These are phyloP conservation scores for Gallirallus australis DNA, from an alignment of 2,797 vertebrate genomes.

Conservation along the genomic window DNA sequence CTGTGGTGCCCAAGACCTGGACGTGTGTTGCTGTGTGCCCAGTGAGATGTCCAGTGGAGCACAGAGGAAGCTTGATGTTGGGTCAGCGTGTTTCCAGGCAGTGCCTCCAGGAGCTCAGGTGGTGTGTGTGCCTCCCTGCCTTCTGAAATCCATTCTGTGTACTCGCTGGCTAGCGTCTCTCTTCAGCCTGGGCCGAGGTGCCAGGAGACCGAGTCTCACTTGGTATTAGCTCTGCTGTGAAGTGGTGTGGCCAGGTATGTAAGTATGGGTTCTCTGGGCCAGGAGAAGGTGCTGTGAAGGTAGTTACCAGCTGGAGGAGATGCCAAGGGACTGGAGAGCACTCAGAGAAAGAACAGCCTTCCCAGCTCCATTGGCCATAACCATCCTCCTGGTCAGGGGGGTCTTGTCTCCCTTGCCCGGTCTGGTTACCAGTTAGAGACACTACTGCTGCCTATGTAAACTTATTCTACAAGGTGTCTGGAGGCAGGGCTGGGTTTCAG, in stretches of 20 bases:
- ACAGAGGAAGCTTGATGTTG: fast-evolving
- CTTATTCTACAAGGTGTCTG: not conserved
- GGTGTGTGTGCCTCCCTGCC: too few relatives aligned
- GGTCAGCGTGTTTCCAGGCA: not conserved
- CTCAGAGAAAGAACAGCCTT: not conserved
- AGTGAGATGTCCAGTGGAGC: not conserved
- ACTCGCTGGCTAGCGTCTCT: not conserved
- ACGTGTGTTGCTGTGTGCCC: fast-evolving
- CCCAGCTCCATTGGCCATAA: fast-evolving
- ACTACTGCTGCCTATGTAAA: not conserved
- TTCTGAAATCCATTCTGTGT: too few relatives aligned
- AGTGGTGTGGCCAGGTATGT: not conserved
- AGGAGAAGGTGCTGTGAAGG: not conserved
- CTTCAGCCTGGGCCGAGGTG: not conserved
- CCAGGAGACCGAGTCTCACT: not conserved
- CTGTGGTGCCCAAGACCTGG: not conserved
- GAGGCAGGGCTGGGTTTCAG: not conserved
- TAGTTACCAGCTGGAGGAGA: not conserved
- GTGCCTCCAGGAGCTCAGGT: not conserved
- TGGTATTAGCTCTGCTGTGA: not conserved
- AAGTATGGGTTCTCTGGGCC: not conserved
- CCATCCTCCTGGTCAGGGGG: not conserved
- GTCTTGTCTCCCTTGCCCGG: not conserved
- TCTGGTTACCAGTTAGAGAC: not conserved
- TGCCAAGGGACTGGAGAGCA: not conserved